Evolutionary conservation across 1,140 invertebrate species (phyloP), one percentile per base, ranked within the genome.

Genomic region (Dermatophagoides farinae): DNA sequence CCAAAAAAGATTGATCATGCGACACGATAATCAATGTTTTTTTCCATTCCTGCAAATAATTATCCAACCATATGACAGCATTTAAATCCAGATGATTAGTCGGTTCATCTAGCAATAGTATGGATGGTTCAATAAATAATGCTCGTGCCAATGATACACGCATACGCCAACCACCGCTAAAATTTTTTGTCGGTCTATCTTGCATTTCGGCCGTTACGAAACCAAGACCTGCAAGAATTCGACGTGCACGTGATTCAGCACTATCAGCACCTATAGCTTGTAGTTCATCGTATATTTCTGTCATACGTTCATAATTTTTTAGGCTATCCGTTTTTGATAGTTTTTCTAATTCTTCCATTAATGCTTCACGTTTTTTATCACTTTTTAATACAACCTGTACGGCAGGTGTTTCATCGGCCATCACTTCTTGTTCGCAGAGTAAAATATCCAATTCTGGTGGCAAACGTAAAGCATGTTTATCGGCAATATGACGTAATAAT

Each of bases 111-210:
- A 98, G 80, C 68, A 99, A 75, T 18, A 99, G 73, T 0, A 98
- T 72, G 14, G 91, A 96, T 6, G 95, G 93, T 75, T 97, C 91
- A 61, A 96, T 66, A 67, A 78, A 79, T 41, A 80, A 67, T 18
- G 77, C 77, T 65, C 74, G 71, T 0, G 92, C 95, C 40, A 98
- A 71, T 0, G 92, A 97, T 10, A 98, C 90, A 72, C 93, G 82
- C 93, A 97, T 97, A 67, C 93, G 77, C 93, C 93, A 98, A 52
- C 93, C 95, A 68, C 93, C 93, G 64, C 92, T 97, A 71, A 98
- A 92, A 70, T 90, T 83, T 71, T 93, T 93, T 1, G 91, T 96
- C 0, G 88, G 79, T 61, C 91, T 75, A 69, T 91, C 77, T 74
- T 96, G 92, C 93, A 97, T 98, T 68, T 86, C 80, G 62, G 80